Evolutionary conservation across 2,113 vertebrate species (phyloP), one percentile per base, ranked within the genome.

Genomic region (Anthoscopus minutus): DNA sequence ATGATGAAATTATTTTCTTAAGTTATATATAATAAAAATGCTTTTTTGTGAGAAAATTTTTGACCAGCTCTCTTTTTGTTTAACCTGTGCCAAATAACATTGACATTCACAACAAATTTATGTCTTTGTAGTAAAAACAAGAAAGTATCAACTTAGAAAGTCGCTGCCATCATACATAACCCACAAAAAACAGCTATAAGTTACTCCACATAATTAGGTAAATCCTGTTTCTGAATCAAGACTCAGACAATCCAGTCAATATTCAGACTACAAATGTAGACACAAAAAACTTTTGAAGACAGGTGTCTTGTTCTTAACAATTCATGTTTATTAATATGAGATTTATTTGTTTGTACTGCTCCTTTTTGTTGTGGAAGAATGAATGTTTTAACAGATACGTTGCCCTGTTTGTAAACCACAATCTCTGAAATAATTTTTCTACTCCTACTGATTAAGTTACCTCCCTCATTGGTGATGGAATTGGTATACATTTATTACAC

Each of bases 401-500:
- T 77, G 11, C 33, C 48, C 10, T 65, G 16, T 84, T 91, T 82
- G 19, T 31, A 95, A 88, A 80, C 16, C 1, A 15, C 38, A 62
- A 28, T 67, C 47, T 66, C 42, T 86, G 5, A 48, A 84, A 84
- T 64, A 78, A 44, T 64, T 24, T 88, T 65, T 92, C 64, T 58
- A 44, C 31, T 94, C 33, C 24, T 78, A 28, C 58, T 86, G 56
- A 74, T 93, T 58, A 57, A 50, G 30, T 73, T 91, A 74, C 65
- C 33, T 73, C 76, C 64, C 44, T 81, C 33, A 54, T 3, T 64
- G 64, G 30, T 71, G 77, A 71, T 64, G 62, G 56, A 74, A 81
- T 62, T 90, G 17, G 83, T 88, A 62, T 31, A 70, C 10, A 50
- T 73, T 83, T 69, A 80, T 96, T 81, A 89, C 27, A 83, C 51